These are phyloP conservation scores for Canis aureus DNA, from an alignment of 2,113 vertebrate species.

Conservation along the genomic window DNA sequence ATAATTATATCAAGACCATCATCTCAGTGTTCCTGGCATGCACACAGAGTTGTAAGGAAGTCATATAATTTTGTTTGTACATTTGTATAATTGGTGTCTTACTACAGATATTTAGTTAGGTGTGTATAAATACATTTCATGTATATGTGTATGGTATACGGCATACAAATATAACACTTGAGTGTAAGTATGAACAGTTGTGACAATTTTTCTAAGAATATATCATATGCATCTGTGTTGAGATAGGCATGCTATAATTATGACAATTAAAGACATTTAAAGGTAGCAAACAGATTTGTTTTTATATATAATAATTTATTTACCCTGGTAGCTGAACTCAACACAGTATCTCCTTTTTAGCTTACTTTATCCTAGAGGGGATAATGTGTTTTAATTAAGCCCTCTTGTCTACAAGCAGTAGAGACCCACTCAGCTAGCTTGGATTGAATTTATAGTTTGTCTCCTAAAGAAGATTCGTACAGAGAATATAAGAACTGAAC, in stretches of 20 bases:
- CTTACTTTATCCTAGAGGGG: slow-evolving; percentile 37
- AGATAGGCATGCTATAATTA: slow-evolving; percentile 84
- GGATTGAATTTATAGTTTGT: slow-evolving; percentile 56
- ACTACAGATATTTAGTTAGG: slow-evolving; percentile 65
- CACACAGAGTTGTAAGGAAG: slow-evolving; percentile 2
- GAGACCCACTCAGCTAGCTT: slow-evolving; percentile 8
- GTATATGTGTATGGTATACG: slow-evolving; percentile 44
- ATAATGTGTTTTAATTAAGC: slow-evolving; percentile 63
- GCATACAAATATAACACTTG: slow-evolving; percentile 83
- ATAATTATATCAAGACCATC: neutral
- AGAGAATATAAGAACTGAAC: slow-evolving; percentile 29
- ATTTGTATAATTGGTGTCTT: slow-evolving; percentile 78
- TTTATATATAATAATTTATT: slow-evolving; percentile 78
- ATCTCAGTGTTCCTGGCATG: neutral
- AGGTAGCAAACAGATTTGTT: slow-evolving; percentile 88
- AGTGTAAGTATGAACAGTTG: slow-evolving; percentile 84
- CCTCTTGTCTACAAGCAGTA: slow-evolving; percentile 47
- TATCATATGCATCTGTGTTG: slow-evolving; percentile 85
- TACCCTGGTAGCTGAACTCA: slow-evolving; percentile 81
- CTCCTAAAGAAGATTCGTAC: slow-evolving; percentile 44
- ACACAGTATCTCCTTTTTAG: slow-evolving; percentile 68
- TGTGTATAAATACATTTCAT: slow-evolving; percentile 82
- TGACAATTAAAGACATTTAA: slow-evolving; percentile 87
- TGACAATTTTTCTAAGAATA: slow-evolving; percentile 86
- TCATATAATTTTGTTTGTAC: slow-evolving; percentile 74